Evolutionary conservation across 1,140 invertebrate genomes (phyloP), one percentile per base, ranked within the genome.

Genomic region (Helicoverpa armigera): DNA sequence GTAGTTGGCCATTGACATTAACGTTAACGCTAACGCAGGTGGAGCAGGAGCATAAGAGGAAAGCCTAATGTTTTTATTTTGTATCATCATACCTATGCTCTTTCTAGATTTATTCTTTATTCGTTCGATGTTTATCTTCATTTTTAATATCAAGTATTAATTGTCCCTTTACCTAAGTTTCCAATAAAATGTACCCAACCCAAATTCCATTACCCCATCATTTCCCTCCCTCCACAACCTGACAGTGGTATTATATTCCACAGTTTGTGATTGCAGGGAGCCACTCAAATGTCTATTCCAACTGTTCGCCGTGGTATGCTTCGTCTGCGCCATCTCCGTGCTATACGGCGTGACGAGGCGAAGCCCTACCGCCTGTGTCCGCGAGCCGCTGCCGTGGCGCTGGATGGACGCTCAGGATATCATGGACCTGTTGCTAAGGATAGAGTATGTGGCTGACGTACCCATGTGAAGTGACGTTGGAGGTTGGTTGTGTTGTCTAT

Each of bases 391-490:
- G 60, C 90, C 91, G 0, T 92, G 90, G 91, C 69, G 88, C 2
- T 94, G 93, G 93, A 67, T 94, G 10, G 79, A 89, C 43, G 85
- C 87, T 0, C 88, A 90, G 13, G 93, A 94, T 67, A 61, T 94
- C n/a, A 63, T 94, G 72, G 93, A 94, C 72, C 61, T 93, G 48
- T 80, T 94, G 9, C 84, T 94, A 9, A 82, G 89, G 53, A 88
- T 94, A 43, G 91, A 94, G 50, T 93, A 94, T 23, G 89, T 90
- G 0, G 87, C 89, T 14, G 92, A 94, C 13, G 92, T 93, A 58
- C 92, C 92, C 2, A 92, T 94, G 92, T 94, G 83, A 89, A 43
- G 35, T 43, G 4, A 43, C 35, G 4, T 43, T 43, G 7, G 4
- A 43, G 35, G 35, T 43, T 43, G 35, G 35, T 43, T 43, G 35